Conservation (phyloP, 2,888 invertebrate genomes). For the Ametastegia equiseti region DNA sequence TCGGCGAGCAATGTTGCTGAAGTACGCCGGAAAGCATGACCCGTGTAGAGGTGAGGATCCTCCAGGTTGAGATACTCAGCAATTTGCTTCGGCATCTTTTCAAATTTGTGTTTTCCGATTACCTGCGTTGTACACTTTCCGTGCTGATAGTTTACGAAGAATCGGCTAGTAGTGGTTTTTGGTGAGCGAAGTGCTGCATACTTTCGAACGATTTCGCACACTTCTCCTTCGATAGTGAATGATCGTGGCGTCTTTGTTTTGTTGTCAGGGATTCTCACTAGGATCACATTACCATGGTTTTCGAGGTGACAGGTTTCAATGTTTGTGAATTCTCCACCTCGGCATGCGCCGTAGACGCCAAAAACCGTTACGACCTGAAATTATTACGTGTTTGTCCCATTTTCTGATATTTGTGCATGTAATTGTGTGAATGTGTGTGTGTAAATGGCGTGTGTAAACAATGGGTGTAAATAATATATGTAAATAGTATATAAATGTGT, state of each 20-base stretch:
- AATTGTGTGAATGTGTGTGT: too few relatives aligned
- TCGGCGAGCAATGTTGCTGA: conserved; percentile 56
- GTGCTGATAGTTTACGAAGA: conserved; percentile 53
- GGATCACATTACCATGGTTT: conserved; percentile 41
- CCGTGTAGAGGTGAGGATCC: conserved; percentile 66
- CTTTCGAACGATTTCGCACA: conserved; percentile 49
- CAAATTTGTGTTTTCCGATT: conserved; percentile 54
- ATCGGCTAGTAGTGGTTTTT: conserved; percentile 38
- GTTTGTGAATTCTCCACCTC: conserved; percentile 52
- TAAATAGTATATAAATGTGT: too few relatives aligned
- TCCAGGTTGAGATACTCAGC: conserved; percentile 54
- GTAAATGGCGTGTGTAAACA: too few relatives aligned
- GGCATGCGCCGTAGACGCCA: conserved; percentile 55
- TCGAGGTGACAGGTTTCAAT: conserved; percentile 50
- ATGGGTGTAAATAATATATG: too few relatives aligned
- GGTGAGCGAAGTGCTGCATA: conserved; percentile 51
- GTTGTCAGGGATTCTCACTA: conserved; percentile 46
- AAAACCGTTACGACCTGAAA: conserved; percentile 53
- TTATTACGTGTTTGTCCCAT: neutral
- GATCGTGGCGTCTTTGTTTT: conserved; percentile 45
- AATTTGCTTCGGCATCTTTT: conserved; percentile 54
- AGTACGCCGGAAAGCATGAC: conserved; percentile 58
- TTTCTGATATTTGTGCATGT: too few relatives aligned
- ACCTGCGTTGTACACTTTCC: conserved; percentile 53
- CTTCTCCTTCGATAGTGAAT: conserved; percentile 51